Conservation (phyloP, 92 coral and sea anemone genomes). For the Epizoanthus illoricatus region DNA sequence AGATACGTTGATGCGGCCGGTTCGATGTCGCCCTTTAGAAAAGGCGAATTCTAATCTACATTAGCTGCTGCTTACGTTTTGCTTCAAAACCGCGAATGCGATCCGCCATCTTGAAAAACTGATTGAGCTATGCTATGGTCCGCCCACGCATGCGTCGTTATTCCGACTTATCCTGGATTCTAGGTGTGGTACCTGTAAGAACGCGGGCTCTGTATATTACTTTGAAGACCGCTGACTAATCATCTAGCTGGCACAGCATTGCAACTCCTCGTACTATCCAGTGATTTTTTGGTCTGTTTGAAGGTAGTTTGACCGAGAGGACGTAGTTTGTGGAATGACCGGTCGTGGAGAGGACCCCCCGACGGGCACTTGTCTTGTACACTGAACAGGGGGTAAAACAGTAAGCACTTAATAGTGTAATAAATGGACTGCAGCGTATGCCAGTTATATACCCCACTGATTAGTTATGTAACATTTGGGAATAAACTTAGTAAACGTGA, state of each 20-base stretch:
- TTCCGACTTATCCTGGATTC: no score
- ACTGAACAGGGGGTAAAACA: slow-evolving; percentile 51
- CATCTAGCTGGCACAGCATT: slow-evolving; percentile 94
- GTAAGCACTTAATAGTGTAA: neutral
- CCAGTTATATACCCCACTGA: neutral
- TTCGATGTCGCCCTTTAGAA: no score
- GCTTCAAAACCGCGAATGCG: no score
- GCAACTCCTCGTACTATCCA: slow-evolving; percentile 99
- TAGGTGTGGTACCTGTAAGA: no score
- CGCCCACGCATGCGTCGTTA: no score
- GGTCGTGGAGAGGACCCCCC: slow-evolving; percentile 94
- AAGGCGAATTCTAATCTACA: no score
- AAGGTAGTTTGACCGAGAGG: slow-evolving; percentile 82
- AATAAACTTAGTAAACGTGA: neutral
- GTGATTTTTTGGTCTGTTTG: slow-evolving; percentile 78
- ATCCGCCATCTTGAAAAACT: no score
- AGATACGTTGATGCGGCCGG: no score
- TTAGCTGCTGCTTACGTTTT: no score
- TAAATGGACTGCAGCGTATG: neutral
- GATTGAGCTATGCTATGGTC: no score
- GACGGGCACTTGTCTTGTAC: slow-evolving; percentile 98
- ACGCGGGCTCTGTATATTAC: no score
- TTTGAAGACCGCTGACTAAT: slow-evolving; percentile 42
- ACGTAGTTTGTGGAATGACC: slow-evolving; percentile 99
- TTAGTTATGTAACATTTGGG: no score